phyloP scores from a whole-genome alignment of 2,797 vertebrate genomes.

The Huso huso region DNA sequence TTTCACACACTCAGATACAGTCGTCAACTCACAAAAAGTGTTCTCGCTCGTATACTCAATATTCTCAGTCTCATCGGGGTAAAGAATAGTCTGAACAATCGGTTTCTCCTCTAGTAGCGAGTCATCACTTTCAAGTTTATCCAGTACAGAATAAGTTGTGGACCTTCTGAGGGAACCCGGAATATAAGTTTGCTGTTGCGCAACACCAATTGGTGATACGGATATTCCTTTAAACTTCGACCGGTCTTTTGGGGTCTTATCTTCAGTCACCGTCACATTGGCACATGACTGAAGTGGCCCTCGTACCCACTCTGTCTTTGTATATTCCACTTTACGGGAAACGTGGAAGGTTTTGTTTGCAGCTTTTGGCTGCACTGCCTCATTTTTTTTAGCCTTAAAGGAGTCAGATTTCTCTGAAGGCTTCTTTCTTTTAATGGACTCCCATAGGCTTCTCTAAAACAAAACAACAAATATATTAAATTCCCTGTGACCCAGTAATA shows the following conservation, averaged over 20 bases:
- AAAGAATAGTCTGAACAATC: constrained; percentile 27
- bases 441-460: constrained; percentile 81
- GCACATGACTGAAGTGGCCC: constrained; percentile 70
- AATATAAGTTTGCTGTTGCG: constrained; percentile 23
- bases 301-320: constrained; percentile 42
- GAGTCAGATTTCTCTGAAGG: constrained; percentile 25
- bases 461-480: constrained; percentile 7
- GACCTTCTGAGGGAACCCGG: constrained; percentile 15
- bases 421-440: constrained; percentile 73
- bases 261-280: constrained; percentile 31
- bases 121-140: constrained; percentile 26
- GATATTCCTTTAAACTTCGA: constrained; percentile 2
- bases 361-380: constrained; percentile 44
- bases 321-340: constrained; percentile 50
- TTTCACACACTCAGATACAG: constrained; percentile 25
- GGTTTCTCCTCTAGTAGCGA: constrained; percentile 37
- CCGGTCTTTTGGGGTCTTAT: constrained; percentile 28
- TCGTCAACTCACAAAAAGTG: neutral
- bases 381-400: constrained; percentile 40
- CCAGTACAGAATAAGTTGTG: constrained; percentile 16
- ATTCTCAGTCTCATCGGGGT: constrained; percentile 34
- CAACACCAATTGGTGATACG: constrained; percentile 38
- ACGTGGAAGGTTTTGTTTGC: constrained; percentile 70
- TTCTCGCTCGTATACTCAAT: constrained; percentile 22
- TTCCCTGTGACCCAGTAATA: neutral